Evolutionary conservation across 2,113 vertebrate genomes (phyloP).

Genomic region (Paedocypris sp.): DNA sequence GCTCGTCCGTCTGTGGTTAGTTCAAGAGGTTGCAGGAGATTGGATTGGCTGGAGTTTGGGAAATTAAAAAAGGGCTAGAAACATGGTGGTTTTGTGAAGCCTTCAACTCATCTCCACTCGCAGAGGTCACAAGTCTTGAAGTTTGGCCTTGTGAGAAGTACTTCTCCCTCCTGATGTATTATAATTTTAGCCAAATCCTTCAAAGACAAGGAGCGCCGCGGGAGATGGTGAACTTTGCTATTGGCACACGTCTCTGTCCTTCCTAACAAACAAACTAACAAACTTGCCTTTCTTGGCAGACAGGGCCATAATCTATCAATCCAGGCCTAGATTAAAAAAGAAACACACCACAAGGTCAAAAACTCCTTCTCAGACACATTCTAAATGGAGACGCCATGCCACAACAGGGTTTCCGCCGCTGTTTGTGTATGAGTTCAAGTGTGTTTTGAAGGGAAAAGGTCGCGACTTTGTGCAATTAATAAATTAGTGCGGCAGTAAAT

Average conservation of each 20-base stretch:
- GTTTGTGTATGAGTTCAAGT: neutral
- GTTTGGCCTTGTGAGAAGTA: slow-evolving; percentile 5
- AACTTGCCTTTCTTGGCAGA: slow-evolving; percentile 25
- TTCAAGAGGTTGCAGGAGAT: neutral
- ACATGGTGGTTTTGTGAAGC: neutral
- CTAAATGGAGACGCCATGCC: slow-evolving; percentile 15
- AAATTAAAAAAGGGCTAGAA: no score
- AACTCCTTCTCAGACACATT: slow-evolving; percentile 24
- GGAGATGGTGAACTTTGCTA: slow-evolving; percentile 12
- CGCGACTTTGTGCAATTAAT: slow-evolving; percentile 11
- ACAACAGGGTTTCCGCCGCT: neutral
- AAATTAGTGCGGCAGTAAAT: slow-evolving; percentile 17
- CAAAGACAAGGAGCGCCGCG: slow-evolving; percentile 5
- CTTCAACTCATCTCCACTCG: neutral
- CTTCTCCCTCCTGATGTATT: slow-evolving; percentile 7
- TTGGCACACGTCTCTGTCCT: slow-evolving; percentile 11
- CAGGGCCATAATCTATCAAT: slow-evolving; percentile 27
- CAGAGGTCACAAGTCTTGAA: slow-evolving; percentile 7
- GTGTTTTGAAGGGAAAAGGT: slow-evolving; percentile 10
- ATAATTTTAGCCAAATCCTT: slow-evolving; percentile 18
- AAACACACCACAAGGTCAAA: slow-evolving; percentile 31
- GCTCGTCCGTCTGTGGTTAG: neutral
- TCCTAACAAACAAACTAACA: slow-evolving; percentile 13
- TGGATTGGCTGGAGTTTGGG: neutral
- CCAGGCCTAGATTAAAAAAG: slow-evolving; percentile 28